Evolutionary conservation across 1,140 invertebrate genomes (phyloP).

Genomic region (Lepidurus arcticus): DNA sequence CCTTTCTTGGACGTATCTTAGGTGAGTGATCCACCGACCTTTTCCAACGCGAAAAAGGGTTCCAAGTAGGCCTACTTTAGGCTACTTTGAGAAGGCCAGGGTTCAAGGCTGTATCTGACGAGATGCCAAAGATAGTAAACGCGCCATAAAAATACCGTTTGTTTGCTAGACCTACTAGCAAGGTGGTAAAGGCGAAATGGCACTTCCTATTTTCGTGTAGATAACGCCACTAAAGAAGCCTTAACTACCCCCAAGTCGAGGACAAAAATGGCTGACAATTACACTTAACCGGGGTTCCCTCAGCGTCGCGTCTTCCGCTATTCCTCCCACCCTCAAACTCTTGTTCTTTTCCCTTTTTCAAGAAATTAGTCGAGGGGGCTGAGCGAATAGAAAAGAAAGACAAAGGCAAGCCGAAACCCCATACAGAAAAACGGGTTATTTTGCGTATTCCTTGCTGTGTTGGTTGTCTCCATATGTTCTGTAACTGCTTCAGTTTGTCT

Average conservation of each 20-base stretch:
- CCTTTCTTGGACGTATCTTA: background rate
- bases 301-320: background rate
- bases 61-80: no score
- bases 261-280: background rate
- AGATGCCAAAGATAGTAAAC: no score
- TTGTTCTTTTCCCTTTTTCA: background rate
- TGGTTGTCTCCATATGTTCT: background rate
- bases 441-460: background rate
- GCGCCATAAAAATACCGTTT: background rate
- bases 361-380: background rate
- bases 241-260: background rate
- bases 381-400: background rate
- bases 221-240: constrained; percentile 14
- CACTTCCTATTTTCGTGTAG: constrained; percentile 2
- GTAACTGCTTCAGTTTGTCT: background rate
- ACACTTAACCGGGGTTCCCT: background rate
- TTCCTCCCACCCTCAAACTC: background rate
- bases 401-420: background rate
- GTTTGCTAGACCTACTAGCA: background rate
- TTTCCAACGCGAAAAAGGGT: no score
- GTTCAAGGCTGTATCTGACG: no score
- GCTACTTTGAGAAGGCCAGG: no score
- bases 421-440: background rate
- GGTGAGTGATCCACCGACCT: no score
- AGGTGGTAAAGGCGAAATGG: background rate